Conservation (phyloP, 2,888 invertebrate species). For the Palloptera scutellata region DNA sequence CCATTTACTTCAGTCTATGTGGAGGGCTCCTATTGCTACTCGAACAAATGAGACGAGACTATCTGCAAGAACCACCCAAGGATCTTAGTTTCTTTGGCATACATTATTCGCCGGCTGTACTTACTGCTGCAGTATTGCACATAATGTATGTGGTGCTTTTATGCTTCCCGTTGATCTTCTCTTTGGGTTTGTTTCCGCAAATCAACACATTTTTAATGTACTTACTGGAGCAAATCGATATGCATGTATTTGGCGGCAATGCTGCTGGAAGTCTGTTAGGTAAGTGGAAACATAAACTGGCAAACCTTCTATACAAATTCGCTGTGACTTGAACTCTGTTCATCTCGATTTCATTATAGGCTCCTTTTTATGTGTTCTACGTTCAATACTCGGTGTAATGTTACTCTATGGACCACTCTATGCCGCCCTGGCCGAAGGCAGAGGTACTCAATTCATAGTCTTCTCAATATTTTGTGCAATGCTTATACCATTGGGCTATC, state of each 20-base stretch:
- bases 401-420: constrained; percentile 88
- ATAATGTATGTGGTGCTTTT: constrained; percentile 81
- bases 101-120: constrained; percentile 67
- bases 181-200: constrained; percentile 94
- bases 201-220: constrained; percentile 97
- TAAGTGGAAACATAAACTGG: constrained; percentile 55
- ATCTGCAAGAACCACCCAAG: constrained; percentile 33
- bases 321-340: constrained; percentile 21
- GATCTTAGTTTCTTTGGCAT: constrained; percentile 55
- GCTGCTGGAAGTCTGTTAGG: constrained; percentile 83
- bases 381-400: constrained; percentile 81
- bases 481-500: constrained; percentile 87
- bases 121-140: constrained; percentile 75
- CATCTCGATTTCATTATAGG: constrained; percentile 41
- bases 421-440: constrained; percentile 83
- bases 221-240: constrained; percentile 93
- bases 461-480: constrained; percentile 95
- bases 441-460: constrained; percentile 87
- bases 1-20: constrained; percentile 91
- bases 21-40: constrained; percentile 67
- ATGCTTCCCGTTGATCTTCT: constrained; percentile 93
- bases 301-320: not conserved
- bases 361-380: constrained; percentile 80
- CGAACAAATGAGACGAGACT: constrained; percentile 52
- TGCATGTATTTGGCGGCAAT: constrained; percentile 89